Conservation (phyloP, 2,113 vertebrate genomes). For the Eptesicus fuscus region DNA sequence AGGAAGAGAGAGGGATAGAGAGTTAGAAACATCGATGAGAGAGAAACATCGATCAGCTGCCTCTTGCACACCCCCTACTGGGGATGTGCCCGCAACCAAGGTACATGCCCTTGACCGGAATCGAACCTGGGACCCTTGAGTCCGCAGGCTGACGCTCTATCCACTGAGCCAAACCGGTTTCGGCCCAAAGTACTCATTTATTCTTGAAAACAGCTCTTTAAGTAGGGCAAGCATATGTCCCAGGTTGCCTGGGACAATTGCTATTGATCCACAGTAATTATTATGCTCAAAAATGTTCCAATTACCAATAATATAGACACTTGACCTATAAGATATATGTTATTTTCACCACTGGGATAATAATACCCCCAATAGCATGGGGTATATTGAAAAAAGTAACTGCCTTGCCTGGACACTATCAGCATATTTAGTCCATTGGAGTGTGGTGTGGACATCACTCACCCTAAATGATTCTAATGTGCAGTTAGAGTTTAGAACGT, state of each 20-base stretch:
- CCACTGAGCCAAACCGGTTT: too few species aligned
- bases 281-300: not conserved
- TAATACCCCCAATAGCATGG: not conserved
- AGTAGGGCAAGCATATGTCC: not conserved
- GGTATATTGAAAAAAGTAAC: not conserved
- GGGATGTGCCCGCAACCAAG: too few species aligned
- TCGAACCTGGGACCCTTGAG: too few species aligned
- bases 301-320: not conserved
- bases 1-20: too few species aligned
- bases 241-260: not conserved
- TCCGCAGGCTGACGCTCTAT: too few species aligned
- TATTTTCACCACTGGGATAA: not conserved
- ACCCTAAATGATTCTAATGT: not conserved
- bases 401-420: not conserved
- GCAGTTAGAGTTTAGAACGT: not conserved
- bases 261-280: not conserved
- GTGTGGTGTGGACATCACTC: not conserved
- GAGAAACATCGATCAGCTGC: too few species aligned
- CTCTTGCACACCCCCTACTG: too few species aligned
- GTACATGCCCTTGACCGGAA: too few species aligned
- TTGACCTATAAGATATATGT: not conserved
- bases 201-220: conserved; percentile 30
- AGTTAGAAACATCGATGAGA: too few species aligned
- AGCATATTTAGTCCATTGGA: not conserved
- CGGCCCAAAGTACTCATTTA: not conserved